Conservation (phyloP, 2,888 invertebrate genomes). For the Torymus auratus region DNA sequence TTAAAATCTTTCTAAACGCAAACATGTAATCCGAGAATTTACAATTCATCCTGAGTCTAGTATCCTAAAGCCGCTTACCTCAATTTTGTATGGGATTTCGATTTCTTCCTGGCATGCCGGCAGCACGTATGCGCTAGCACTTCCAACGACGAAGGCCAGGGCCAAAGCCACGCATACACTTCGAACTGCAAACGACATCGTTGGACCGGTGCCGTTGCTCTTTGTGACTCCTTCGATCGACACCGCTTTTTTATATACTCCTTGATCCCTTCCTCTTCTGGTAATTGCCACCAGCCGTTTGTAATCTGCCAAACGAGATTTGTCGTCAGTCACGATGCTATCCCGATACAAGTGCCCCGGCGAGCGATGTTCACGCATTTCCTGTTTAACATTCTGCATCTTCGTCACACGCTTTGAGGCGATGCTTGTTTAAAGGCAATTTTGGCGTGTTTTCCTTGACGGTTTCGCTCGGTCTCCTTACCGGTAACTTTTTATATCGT, state of each 20-base stretch:
- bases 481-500: neutral
- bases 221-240: neutral
- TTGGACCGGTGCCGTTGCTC: slow-evolving; percentile 40
- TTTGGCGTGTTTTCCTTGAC: slow-evolving; percentile 49
- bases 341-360: neutral
- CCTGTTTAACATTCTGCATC: slow-evolving; percentile 50
- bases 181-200: slow-evolving; percentile 48
- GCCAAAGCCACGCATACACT: slow-evolving; percentile 42
- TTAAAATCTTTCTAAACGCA: too few species aligned
- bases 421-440: slow-evolving; percentile 59
- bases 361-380: slow-evolving; percentile 31
- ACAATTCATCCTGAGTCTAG: too few species aligned
- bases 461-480: neutral
- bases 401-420: slow-evolving; percentile 29
- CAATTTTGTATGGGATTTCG: slow-evolving; percentile 47
- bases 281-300: slow-evolving; percentile 22
- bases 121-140: slow-evolving; percentile 16
- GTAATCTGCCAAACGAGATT: slow-evolving; percentile 38
- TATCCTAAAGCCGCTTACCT: slow-evolving; percentile 16
- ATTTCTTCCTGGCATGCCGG: slow-evolving; percentile 43
- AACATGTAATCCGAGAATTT: too few species aligned
- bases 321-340: slow-evolving; percentile 32
- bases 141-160: slow-evolving; percentile 28
- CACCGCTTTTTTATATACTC: slow-evolving; percentile 43
- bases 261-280: slow-evolving; percentile 52